Conservation (phyloP, 2,113 vertebrate genomes). For the Elachura formosa region DNA sequence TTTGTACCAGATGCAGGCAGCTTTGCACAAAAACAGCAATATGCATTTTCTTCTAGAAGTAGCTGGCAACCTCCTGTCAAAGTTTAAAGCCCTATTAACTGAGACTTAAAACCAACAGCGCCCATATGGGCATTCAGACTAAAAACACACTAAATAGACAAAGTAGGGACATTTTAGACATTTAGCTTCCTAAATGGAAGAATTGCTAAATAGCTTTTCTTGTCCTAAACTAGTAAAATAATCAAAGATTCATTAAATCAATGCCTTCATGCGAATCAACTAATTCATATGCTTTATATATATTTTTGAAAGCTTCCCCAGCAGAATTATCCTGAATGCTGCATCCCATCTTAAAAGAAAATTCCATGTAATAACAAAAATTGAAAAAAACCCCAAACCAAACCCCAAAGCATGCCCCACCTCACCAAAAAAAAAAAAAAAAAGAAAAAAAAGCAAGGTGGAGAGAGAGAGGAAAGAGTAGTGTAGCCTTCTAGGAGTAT, state of each 20-base stretch:
- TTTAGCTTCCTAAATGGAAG: not conserved
- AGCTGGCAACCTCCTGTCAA: not conserved
- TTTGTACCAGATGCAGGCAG: not conserved
- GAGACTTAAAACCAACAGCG: not conserved
- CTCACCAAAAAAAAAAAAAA: too few relatives aligned
- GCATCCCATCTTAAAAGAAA: not conserved
- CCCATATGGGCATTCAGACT: not conserved
- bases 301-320: not conserved
- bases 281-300: not conserved
- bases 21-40: not conserved
- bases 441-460: rapidly evolving
- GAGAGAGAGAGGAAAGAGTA: not conserved
- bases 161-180: not conserved
- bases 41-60: not conserved
- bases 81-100: not conserved
- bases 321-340: not conserved
- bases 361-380: not conserved
- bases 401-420: not conserved
- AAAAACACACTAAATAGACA: not conserved
- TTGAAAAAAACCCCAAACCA: rapidly evolving
- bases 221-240: not conserved
- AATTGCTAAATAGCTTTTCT: not conserved
- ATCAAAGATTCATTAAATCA: not conserved
- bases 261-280: not conserved
- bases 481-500: not conserved